Conservation (phyloP, 2,113 vertebrate genomes). For the Hemichromis elongatus region DNA sequence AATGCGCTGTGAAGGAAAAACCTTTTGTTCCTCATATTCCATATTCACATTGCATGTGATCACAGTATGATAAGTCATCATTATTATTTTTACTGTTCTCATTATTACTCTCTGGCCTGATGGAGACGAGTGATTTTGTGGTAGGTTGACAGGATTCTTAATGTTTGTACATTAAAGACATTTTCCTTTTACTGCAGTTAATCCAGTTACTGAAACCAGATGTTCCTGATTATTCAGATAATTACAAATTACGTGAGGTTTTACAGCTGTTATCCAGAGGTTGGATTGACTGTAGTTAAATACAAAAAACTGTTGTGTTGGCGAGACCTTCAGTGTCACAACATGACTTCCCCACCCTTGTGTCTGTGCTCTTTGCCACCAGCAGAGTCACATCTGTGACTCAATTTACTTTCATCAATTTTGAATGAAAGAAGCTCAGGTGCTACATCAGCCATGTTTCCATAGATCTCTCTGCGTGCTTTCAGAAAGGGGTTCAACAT, state of each 20-base stretch:
- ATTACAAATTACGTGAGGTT: neutral
- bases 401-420: neutral
- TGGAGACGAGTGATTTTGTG: neutral
- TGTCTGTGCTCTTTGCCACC: neutral
- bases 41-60: neutral
- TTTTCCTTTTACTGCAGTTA: neutral
- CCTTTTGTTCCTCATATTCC: neutral
- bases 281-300: neutral
- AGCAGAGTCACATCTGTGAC: neutral
- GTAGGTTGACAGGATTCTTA: neutral
- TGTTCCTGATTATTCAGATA: neutral
- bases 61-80: neutral
- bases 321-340: neutral
- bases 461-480: neutral
- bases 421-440: neutral
- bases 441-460: neutral
- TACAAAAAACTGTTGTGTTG: neutral
- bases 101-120: neutral
- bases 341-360: neutral
- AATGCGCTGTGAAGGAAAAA: neutral
- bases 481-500: neutral
- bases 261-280: fast-evolving
- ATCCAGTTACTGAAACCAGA: neutral
- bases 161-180: neutral
- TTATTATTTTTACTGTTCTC: neutral